These are phyloP conservation scores for Lithobius niger DNA, from an alignment of 1,140 invertebrate species.

Conservation along the genomic window DNA sequence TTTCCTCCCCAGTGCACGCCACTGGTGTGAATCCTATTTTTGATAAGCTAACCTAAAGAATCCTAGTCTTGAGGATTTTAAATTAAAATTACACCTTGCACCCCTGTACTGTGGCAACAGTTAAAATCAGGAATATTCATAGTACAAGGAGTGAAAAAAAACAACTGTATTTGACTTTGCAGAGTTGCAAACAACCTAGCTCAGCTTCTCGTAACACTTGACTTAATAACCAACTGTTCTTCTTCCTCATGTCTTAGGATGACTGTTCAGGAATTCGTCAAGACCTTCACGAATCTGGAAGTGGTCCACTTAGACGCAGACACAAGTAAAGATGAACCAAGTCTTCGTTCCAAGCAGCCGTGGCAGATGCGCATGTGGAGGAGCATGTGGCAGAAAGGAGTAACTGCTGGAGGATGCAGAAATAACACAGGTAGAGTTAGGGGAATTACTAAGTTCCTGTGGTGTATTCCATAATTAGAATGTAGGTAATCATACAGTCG, in stretches of 20 bases:
- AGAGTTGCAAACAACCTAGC: neutral
- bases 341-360: constrained; percentile 55
- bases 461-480: neutral
- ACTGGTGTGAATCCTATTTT: too few relatives aligned
- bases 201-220: neutral
- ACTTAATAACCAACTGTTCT: neutral
- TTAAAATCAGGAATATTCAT: too few relatives aligned
- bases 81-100: neutral
- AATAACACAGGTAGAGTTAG: constrained; percentile 57
- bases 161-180: too few relatives aligned
- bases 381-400: constrained; percentile 68
- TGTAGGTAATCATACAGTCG: too few relatives aligned
- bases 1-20: too few relatives aligned
- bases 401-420: constrained; percentile 77
- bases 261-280: constrained; percentile 66
- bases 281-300: constrained; percentile 69
- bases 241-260: constrained; percentile 40
- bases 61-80: too few relatives aligned
- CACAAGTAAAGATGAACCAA: constrained; percentile 67
- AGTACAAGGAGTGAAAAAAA: too few relatives aligned
- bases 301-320: constrained; percentile 76
- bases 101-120: neutral
- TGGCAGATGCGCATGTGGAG: constrained; percentile 78
- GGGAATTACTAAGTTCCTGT: constrained; percentile 2
- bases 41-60: too few relatives aligned